phyloP scores from a whole-genome alignment of 2,113 vertebrate genomes.

The Carollia perspicillata region DNA sequence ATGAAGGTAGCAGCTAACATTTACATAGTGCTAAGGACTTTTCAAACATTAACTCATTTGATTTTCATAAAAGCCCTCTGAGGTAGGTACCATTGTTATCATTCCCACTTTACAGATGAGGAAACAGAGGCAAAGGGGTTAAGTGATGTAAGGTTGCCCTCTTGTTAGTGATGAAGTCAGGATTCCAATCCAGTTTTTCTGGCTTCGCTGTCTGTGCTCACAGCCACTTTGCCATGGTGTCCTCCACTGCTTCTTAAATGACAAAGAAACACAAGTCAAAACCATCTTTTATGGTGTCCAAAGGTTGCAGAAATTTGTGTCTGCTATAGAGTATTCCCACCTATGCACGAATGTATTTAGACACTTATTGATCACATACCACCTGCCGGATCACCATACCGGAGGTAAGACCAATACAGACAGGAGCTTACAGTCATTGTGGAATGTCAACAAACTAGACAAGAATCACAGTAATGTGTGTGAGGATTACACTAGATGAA shows the following conservation, averaged over 20 bases:
- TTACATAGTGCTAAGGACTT: neutral
- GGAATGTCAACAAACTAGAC: neutral
- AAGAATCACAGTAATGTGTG: neutral
- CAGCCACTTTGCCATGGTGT: neutral
- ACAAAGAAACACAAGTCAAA: conserved; percentile 64
- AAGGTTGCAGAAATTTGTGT: conserved; percentile 74
- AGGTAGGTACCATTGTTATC: neutral
- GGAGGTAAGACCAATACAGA: neutral
- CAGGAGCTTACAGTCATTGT: neutral
- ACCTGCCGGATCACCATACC: neutral
- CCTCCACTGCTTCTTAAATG: neutral
- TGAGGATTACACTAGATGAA: neutral
- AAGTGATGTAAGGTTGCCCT: neutral
- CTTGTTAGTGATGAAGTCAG: neutral
- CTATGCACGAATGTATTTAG: conserved; percentile 28
- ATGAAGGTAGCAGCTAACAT: neutral
- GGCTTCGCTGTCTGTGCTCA: neutral
- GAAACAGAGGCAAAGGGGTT: neutral
- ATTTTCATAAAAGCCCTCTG: neutral
- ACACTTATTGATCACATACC: neutral
- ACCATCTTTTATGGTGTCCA: conserved; percentile 71
- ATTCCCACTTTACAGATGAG: neutral
- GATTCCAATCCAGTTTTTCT: neutral
- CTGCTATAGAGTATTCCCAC: conserved; percentile 52
- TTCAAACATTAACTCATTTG: neutral